phyloP scores from a whole-genome alignment of 2,797 vertebrate species.

The Lagocephalus sceleratus region DNA sequence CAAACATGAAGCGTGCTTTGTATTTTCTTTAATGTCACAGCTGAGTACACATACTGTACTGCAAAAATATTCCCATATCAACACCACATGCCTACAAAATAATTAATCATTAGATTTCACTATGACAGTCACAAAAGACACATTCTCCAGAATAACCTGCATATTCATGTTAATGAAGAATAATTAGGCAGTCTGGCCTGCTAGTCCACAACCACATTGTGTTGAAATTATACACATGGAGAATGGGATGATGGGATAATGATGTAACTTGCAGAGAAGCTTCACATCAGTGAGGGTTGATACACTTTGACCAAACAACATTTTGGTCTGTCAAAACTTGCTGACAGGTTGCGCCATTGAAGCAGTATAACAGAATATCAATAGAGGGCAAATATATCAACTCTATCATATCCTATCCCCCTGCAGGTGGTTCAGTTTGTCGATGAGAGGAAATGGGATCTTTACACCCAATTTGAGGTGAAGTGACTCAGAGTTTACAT shows the following conservation, averaged over 20 bases:
- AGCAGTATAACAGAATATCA: constrained; percentile 39
- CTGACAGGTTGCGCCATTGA: constrained; percentile 13
- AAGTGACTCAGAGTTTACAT: constrained; percentile 97
- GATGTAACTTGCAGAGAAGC: no score
- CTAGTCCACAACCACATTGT: no score
- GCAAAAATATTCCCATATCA: no score
- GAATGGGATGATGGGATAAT: no score
- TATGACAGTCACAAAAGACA: no score
- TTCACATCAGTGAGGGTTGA: not conserved
- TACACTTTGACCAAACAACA: not conserved
- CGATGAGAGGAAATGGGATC: constrained; percentile 98
- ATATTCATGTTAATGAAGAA: no score
- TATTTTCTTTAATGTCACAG: constrained; percentile 79
- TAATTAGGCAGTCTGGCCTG: no score
- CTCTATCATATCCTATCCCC: constrained; percentile 78
- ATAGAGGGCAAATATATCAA: constrained; percentile 40
- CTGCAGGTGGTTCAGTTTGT: constrained; percentile 97
- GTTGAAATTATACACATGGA: no score
- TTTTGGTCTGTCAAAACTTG: constrained; percentile 5
- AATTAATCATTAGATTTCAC: no score
- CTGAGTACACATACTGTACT: constrained; percentile 36
- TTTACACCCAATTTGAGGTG: constrained; percentile 99
- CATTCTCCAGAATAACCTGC: no score
- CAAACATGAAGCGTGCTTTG: constrained; percentile 47
- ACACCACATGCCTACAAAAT: no score